These are phyloP conservation scores for Paramormyrops hopkinsi DNA, from an alignment of 2,797 vertebrate species.

Conservation along the genomic window DNA sequence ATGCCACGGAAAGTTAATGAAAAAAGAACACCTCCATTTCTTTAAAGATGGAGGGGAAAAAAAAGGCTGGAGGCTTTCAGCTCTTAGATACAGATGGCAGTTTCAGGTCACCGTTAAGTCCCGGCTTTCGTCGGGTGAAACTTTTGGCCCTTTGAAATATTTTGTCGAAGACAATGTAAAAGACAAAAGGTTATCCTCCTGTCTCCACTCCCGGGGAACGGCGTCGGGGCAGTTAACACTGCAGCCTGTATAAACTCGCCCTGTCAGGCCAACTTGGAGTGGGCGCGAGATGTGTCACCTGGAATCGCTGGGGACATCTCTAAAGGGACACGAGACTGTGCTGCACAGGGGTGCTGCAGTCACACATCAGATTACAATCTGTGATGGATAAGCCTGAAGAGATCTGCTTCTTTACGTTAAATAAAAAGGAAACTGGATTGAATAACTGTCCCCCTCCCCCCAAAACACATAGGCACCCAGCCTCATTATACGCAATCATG, in stretches of 20 bases:
- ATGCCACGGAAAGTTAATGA: background rate
- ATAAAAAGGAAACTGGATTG: slow-evolving; percentile 18
- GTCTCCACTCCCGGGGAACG: background rate
- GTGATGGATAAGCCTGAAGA: background rate
- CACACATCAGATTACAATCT: background rate
- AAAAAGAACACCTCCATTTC: background rate
- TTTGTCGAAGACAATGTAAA: background rate
- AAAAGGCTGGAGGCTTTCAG: background rate
- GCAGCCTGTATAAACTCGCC: background rate
- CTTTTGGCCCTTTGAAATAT: background rate
- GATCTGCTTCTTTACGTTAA: background rate
- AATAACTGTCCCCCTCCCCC: slow-evolving; percentile 19
- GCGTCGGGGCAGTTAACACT: background rate
- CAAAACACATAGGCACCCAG: slow-evolving; percentile 10
- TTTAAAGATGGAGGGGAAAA: background rate
- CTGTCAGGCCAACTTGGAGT: background rate
- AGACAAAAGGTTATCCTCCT: background rate
- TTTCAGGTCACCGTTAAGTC: background rate
- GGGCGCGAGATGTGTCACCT: slow-evolving; percentile 2
- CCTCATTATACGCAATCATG: background rate
- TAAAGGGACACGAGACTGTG: background rate
- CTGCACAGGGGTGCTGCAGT: background rate
- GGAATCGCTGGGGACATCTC: background rate
- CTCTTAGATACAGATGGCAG: background rate
- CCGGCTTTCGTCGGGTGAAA: background rate